These are phyloP conservation scores for Pangasius sanitwongsei DNA, from an alignment of 2,797 vertebrate genomes.

Conservation along the genomic window DNA sequence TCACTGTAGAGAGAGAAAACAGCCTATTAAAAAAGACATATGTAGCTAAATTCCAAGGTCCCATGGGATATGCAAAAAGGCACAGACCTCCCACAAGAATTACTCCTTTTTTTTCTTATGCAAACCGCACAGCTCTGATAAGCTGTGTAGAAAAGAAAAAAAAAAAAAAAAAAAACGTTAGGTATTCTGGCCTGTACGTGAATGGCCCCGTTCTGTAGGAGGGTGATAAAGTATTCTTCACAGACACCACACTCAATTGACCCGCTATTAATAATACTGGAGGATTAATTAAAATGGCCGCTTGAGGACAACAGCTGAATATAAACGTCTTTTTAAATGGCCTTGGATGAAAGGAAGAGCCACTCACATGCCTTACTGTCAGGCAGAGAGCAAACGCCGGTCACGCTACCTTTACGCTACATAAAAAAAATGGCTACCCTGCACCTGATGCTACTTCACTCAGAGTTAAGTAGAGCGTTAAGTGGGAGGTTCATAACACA, in stretches of 20 bases:
- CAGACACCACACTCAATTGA: conserved; percentile 55
- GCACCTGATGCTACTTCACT: conserved; percentile 29
- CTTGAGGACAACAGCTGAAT: conserved; percentile 61
- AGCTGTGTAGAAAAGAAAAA: conserved; percentile 45
- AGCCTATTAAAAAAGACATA: conserved; percentile 76
- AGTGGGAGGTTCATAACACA: conserved; percentile 22
- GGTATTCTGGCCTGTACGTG: conserved; percentile 56
- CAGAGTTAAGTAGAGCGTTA: conserved; percentile 25
- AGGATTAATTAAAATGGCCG: conserved; percentile 65
- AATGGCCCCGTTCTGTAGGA: conserved; percentile 42
- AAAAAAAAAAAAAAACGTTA: conserved; percentile 47
- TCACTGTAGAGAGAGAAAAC: conserved; percentile 54
- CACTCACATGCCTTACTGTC: conserved; percentile 26
- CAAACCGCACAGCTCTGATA: conserved; percentile 72
- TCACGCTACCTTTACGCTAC: conserved; percentile 27
- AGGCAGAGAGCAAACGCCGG: conserved; percentile 19
- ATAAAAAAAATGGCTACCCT: conserved; percentile 19
- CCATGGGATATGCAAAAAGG: conserved; percentile 75
- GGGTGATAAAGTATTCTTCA: conserved; percentile 54
- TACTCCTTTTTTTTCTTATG: conserved; percentile 74
- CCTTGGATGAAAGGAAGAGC: conserved; percentile 30
- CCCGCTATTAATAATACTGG: conserved; percentile 56
- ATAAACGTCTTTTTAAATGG: conserved; percentile 58
- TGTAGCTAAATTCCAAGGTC: conserved; percentile 78
- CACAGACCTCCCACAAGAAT: conserved; percentile 73